Percentiles rank a stretch among this genome's conserved stretches.
Conservation (phyloP, 2,797 vertebrate species). For the Vespertilio murinus region DNA sequence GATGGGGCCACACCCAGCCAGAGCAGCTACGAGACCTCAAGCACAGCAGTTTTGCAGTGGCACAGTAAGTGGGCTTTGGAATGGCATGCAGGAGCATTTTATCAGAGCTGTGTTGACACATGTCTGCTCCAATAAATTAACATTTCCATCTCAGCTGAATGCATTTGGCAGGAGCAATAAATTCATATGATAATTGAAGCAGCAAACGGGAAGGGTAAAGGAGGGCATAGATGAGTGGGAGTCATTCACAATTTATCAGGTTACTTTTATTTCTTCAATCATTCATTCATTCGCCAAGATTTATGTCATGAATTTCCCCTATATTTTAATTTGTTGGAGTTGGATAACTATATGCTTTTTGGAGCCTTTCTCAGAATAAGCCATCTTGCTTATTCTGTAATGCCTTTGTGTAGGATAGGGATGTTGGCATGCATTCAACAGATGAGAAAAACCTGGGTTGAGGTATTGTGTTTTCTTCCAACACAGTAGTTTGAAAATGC, state of each 20-base stretch:
- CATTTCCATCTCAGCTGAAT: constrained; percentile 46
- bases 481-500: background rate
- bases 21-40: background rate
- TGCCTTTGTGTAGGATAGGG: background rate
- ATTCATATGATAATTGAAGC: background rate
- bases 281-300: background rate
- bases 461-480: background rate
- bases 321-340: background rate
- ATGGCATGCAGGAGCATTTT: background rate
- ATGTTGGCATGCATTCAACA: background rate
- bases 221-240: background rate
- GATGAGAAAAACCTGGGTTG: background rate
- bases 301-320: background rate
- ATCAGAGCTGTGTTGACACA: constrained; percentile 39
- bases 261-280: background rate
- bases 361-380: background rate
- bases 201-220: background rate
- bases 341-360: background rate
- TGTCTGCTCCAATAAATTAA: constrained; percentile 34
- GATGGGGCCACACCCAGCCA: background rate
- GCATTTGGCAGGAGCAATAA: constrained; percentile 9
- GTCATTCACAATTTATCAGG: background rate
- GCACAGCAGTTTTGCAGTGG: background rate
- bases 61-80: background rate
- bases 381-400: background rate